Evolutionary conservation across 2,113 vertebrate species (phyloP), one percentile per base, ranked within the genome.

Genomic region (Neoarius graeffei): DNA sequence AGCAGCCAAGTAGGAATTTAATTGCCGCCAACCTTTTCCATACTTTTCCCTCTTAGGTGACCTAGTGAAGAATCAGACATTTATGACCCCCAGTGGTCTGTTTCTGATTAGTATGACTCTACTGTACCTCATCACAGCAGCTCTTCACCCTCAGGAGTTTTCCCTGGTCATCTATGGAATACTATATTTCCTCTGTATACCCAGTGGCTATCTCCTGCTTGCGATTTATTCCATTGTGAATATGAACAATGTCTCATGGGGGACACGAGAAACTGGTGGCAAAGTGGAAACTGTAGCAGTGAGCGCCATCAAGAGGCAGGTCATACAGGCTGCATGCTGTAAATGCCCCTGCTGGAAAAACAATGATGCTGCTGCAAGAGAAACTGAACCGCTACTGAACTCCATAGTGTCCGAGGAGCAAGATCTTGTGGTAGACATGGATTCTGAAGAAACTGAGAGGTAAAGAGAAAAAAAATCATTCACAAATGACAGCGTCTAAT

Each of bases 161-260:
- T 59, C 42, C 23, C n/a, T 93, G 59, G 64, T 93, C n/a, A 83
- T 93, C 64, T 92, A 93, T 71, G 93, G 93, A 10, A 25, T 94
- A 7, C 27, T 93, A 50, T 94, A 94, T 76, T 89, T 92, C 81
- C 89, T 93, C 23, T 93, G 91, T 80, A 92, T 92, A 50, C 93
- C 93, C 27, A 93, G 92, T 73, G 92, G 93, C 3, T 94, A 93
- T 60, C 90, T 93, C 17, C 85, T 93, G 48, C 88, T 94, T 15
- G 62, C 86, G 42, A 94, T 94, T 81, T 94, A 94, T 83, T 92
- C 93, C 9, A 91, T 93, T 11, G 93, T 93, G 71, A 94, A 94
- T 84, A 92, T 94, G 93, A 91, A 93, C 90, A 91, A 91, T 59
- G 92, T 94, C 52, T 88, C 93, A 9, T 94, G 93, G 93, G 93